Percentiles rank a stretch among this genome's conserved stretches.
These are phyloP conservation scores for Sesamia inferens DNA, from an alignment of 2,888 invertebrate species.

Conservation along the genomic window DNA sequence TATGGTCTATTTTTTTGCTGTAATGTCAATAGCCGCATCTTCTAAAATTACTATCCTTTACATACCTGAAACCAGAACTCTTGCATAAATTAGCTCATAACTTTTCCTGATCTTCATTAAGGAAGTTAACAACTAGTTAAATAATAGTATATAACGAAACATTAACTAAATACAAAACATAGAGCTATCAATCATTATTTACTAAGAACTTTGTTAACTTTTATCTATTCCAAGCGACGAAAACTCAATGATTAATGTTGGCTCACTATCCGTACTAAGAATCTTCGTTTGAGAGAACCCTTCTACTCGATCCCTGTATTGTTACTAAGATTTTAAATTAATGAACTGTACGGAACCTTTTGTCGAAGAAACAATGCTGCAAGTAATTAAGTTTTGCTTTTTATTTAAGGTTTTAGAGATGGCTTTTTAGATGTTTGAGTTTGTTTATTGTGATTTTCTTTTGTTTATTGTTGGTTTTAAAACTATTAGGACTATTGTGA, in stretches of 20 bases:
- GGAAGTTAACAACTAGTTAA: neutral
- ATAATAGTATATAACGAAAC: constrained; percentile 31
- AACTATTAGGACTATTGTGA: too few relatives aligned
- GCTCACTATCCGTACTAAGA: constrained; percentile 55
- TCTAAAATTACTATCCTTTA: too few relatives aligned
- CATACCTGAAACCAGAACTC: too few relatives aligned
- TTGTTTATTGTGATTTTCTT: neutral
- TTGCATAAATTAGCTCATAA: too few relatives aligned
- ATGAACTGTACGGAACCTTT: constrained; percentile 70
- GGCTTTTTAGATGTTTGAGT: constrained; percentile 11
- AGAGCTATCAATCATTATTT: constrained; percentile 57
- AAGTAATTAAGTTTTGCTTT: constrained; percentile 66
- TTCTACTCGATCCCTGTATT: constrained; percentile 63
- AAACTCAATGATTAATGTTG: constrained; percentile 59
- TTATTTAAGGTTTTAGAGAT: constrained; percentile 10
- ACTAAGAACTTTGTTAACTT: constrained; percentile 55
- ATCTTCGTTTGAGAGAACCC: constrained; percentile 53
- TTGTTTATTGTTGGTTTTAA: too few relatives aligned
- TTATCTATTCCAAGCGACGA: constrained; percentile 51
- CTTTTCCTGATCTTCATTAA: neutral
- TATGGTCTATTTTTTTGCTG: too few relatives aligned
- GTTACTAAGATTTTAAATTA: constrained; percentile 78
- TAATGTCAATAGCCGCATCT: too few relatives aligned
- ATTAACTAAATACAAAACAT: constrained; percentile 38
- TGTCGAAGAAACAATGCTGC: constrained; percentile 70